These are phyloP conservation scores for Ciconia boyciana DNA, from an alignment of 2,113 vertebrate genomes.

Conservation along the genomic window DNA sequence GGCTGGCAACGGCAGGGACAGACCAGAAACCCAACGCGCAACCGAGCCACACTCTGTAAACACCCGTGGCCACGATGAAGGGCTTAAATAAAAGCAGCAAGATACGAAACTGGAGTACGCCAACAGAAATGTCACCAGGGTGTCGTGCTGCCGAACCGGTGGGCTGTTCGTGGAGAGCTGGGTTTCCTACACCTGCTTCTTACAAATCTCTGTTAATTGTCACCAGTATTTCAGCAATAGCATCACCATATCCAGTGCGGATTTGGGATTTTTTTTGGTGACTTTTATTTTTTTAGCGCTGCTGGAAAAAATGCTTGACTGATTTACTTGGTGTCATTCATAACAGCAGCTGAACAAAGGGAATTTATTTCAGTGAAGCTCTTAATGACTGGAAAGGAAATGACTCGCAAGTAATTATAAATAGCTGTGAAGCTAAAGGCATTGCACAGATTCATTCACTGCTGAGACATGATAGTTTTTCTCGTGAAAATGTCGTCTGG, in stretches of 20 bases:
- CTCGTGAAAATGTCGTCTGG: neutral
- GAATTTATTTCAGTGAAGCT: neutral
- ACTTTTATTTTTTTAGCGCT: neutral
- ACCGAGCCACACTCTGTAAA: neutral
- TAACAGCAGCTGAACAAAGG: neutral
- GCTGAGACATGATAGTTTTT: neutral
- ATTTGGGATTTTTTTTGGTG: neutral
- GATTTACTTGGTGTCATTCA: neutral
- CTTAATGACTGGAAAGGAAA: neutral
- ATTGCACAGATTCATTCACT: too few relatives aligned
- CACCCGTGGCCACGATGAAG: neutral
- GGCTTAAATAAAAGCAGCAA: neutral
- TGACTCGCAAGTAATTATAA: neutral
- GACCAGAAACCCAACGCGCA: neutral
- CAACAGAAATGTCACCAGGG: neutral
- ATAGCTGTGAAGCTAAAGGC: neutral
- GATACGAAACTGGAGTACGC: neutral
- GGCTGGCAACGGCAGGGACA: neutral
- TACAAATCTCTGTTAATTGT: too few relatives aligned
- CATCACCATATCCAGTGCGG: fast-evolving
- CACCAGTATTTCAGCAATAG: neutral
- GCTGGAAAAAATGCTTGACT: neutral
- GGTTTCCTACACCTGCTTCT: neutral
- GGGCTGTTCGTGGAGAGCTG: neutral
- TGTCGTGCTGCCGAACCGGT: neutral